These are phyloP conservation scores for Hipposideros larvatus DNA, from an alignment of 2,797 vertebrate species.

Conservation along the genomic window DNA sequence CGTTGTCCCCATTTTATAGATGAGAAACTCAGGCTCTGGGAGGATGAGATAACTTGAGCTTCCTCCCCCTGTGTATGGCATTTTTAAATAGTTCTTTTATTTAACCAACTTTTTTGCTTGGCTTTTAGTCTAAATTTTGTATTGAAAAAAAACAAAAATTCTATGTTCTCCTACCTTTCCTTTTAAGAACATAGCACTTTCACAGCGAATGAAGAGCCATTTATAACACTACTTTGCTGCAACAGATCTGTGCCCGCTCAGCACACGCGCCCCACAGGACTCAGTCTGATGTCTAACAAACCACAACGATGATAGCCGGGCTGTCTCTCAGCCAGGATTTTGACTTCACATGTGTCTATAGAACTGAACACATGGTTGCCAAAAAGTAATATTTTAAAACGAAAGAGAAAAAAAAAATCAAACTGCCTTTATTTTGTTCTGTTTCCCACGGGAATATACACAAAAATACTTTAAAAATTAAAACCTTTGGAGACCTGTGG, in stretches of 20 bases:
- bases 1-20: background rate
- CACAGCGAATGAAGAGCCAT: background rate
- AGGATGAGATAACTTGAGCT: background rate
- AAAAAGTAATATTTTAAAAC: background rate
- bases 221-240: background rate
- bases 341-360: background rate
- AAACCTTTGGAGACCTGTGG: background rate
- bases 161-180: background rate
- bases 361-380: background rate
- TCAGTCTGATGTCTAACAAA: background rate
- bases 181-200: background rate
- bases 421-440: background rate
- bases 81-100: background rate
- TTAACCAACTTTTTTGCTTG: background rate
- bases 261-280: rapidly evolving
- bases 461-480: background rate
- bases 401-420: background rate
- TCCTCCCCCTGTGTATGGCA: background rate
- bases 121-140: background rate
- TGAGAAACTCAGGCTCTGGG: background rate
- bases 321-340: background rate
- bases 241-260: background rate
- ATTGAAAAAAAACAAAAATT: background rate
- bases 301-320: background rate
- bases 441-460: background rate